These are phyloP conservation scores for Bilobella aurantiaca DNA, from an alignment of 1,140 invertebrate genomes.

Conservation along the genomic window DNA sequence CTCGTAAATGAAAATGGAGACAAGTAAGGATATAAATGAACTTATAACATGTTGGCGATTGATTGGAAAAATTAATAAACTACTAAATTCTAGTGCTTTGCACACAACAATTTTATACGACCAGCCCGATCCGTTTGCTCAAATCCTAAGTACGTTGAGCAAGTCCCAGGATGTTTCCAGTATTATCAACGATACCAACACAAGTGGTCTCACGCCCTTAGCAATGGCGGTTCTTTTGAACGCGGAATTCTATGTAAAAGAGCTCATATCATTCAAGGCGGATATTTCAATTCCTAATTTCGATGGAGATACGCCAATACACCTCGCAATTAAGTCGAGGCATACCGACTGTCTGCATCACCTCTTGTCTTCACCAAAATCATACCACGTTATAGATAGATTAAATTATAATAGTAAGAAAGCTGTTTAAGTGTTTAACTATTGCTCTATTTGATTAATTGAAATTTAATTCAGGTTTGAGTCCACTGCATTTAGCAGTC, in stretches of 20 bases:
- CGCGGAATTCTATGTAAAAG: slow-evolving; percentile 22
- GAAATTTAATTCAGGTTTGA: slow-evolving; percentile 23
- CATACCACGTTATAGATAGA: slow-evolving; percentile 18
- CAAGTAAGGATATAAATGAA: slow-evolving; percentile 19
- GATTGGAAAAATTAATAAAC: neutral
- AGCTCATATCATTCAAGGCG: slow-evolving; percentile 19
- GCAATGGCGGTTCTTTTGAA: slow-evolving; percentile 19
- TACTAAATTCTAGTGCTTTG: slow-evolving; percentile 20
- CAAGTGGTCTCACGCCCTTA: slow-evolving; percentile 21
- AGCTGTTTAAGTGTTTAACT: neutral
- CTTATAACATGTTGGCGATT: neutral
- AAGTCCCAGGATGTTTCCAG: slow-evolving; percentile 19
- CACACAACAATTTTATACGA: slow-evolving; percentile 29
- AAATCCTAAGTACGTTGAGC: slow-evolving; percentile 24
- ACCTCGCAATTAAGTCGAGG: slow-evolving; percentile 27
- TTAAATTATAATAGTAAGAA: slow-evolving; percentile 28
- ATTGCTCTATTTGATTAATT: neutral
- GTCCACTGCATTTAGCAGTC: slow-evolving; percentile 25
- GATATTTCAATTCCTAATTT: slow-evolving; percentile 24
- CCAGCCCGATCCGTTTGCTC: slow-evolving; percentile 25
- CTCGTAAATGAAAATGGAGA: slow-evolving; percentile 30
- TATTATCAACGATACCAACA: slow-evolving; percentile 27
- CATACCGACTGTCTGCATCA: slow-evolving; percentile 18
- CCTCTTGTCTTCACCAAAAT: slow-evolving; percentile 11
- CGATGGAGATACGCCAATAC: slow-evolving; percentile 26